Conservation (phyloP, 2,888 invertebrate genomes). For the Trilocha varians region DNA sequence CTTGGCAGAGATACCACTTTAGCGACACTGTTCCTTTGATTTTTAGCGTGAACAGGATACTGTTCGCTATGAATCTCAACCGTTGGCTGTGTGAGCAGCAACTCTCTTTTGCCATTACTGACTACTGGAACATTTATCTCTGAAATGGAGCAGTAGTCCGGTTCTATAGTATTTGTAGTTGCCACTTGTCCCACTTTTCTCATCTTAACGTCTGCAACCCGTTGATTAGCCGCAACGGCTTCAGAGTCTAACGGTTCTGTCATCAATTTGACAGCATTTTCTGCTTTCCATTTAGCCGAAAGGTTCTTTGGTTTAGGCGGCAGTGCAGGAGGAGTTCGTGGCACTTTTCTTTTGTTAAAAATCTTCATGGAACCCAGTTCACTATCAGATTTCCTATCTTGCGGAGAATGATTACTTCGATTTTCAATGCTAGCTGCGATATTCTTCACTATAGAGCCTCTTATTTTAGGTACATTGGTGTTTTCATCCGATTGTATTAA, state of each 20-base stretch:
- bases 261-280: conserved; percentile 52
- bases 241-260: conserved; percentile 68
- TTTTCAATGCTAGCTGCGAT: conserved; percentile 65
- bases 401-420: conserved; percentile 41
- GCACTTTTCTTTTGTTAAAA: conserved; percentile 71
- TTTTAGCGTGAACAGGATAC: conserved; percentile 50
- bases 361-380: conserved; percentile 58
- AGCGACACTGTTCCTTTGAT: conserved; percentile 58
- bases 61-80: conserved; percentile 69
- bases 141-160: conserved; percentile 84
- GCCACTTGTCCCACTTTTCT: conserved; percentile 69
- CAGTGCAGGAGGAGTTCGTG: conserved; percentile 80
- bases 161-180: conserved; percentile 70
- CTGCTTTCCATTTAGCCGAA: conserved; percentile 77
- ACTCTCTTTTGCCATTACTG: conserved; percentile 68
- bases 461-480: conserved; percentile 51
- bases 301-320: conserved; percentile 86
- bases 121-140: conserved; percentile 80
- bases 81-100: conserved; percentile 69
- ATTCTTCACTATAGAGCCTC: conserved; percentile 67
- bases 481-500: conserved; percentile 37
- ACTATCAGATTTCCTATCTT: conserved; percentile 62
- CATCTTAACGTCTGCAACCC: conserved; percentile 72
- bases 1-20: conserved; percentile 60
- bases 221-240: conserved; percentile 73